Conservation (phyloP, 2,113 vertebrate species). For the Callionymus lyra region DNA sequence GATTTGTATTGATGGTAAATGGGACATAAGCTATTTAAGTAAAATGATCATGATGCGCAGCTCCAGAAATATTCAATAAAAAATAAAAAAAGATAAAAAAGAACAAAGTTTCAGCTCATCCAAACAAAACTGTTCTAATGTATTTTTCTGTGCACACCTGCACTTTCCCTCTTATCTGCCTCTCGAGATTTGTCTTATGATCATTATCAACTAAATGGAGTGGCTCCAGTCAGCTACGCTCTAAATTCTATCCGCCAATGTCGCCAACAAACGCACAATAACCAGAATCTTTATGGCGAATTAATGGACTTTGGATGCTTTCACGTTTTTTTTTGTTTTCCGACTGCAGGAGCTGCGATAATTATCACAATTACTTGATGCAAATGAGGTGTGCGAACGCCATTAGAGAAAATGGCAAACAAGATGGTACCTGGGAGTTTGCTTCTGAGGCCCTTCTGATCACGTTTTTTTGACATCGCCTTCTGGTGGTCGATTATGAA, state of each 20-base stretch:
- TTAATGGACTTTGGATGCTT: conserved; percentile 68
- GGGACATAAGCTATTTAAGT: too few species aligned
- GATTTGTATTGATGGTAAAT: too few species aligned
- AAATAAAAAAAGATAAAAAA: conserved; percentile 1
- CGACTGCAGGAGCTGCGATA: conserved; percentile 64
- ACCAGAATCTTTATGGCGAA: conserved; percentile 69
- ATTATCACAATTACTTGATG: conserved; percentile 70
- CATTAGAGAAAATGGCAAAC: conserved; percentile 62
- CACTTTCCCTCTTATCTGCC: conserved; percentile 6
- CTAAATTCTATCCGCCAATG: conserved; percentile 57
- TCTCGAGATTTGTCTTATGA: conserved; percentile 37
- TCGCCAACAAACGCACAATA: conserved; percentile 33
- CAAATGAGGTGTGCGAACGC: conserved; percentile 66
- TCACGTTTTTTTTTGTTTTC: conserved; percentile 42
- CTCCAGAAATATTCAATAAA: not conserved
- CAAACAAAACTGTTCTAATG: not conserved
- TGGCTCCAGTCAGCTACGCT: conserved; percentile 46
- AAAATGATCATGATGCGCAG: too few species aligned
- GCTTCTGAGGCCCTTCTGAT: conserved; percentile 35
- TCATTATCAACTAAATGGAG: conserved; percentile 57
- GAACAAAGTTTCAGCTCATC: conserved; percentile 7
- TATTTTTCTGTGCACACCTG: conserved; percentile 14
- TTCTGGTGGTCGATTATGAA: too few species aligned
- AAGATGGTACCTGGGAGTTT: conserved; percentile 36
- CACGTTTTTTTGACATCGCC: conserved; percentile 24